Evolutionary conservation across 2,797 vertebrate genomes (phyloP), one percentile per base, ranked within the genome.

Genomic region (Microcaecilia unicolor): DNA sequence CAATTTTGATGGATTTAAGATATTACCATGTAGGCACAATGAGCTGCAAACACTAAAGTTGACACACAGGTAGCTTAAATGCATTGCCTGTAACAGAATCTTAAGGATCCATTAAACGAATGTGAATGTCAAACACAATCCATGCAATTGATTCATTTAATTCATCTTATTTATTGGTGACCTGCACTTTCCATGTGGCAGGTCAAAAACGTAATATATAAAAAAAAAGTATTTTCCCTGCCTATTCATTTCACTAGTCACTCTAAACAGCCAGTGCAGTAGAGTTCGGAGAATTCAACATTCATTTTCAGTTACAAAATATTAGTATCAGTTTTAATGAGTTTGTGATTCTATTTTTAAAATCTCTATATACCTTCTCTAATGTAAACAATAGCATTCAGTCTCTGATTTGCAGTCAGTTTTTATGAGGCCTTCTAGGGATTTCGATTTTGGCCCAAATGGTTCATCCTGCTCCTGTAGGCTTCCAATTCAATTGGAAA

Each of bases 381-480:
- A 58, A 56, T 72, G 80, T 80, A 81, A 85, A 84, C 78, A 76
- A 55, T 67, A 60, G 47, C 58, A 78, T 71, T 72, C 51, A 65
- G 58, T 55, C 52, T 52, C 51, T 54, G 46, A n/a, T n/a, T n/a
- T n/a, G n/a, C n/a, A n/a, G n/a, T n/a, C n/a, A n/a, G n/a, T n/a
- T n/a, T n/a, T n/a, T n/a, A n/a, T n/a, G n/a, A n/a, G n/a, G n/a
- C n/a, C n/a, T n/a, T n/a, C n/a, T n/a, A n/a, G n/a, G n/a, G n/a
- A n/a, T n/a, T n/a, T n/a, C n/a, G n/a, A n/a, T n/a, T n/a, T n/a
- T n/a, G n/a, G n/a, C n/a, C n/a, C n/a, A n/a, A n/a, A n/a, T n/a
- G n/a, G n/a, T n/a, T n/a, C n/a, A n/a, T n/a, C n/a, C n/a, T n/a
- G n/a, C n/a, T n/a, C n/a, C n/a, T n/a, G n/a, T n/a, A n/a, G n/a